Conservation (phyloP, 2,113 vertebrate genomes). For the Hymenochirus boettgeri region DNA sequence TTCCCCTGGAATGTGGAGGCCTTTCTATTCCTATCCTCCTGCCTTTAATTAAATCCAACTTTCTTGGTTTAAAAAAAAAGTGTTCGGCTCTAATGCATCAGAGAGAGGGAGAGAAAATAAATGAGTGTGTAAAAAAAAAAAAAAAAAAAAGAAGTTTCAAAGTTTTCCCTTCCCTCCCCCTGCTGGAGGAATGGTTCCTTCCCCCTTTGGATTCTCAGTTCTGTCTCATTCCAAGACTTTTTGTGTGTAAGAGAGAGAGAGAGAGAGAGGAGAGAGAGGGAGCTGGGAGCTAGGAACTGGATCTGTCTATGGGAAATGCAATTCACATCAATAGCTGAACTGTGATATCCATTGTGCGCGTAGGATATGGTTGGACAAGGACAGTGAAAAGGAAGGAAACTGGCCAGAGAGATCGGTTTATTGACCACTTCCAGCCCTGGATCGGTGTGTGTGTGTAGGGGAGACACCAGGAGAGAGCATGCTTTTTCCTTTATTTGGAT, state of each 20-base stretch:
- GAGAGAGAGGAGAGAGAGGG: too few species aligned
- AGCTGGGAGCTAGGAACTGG: background rate
- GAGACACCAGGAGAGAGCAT: slow-evolving; percentile 52
- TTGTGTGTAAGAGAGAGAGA: background rate
- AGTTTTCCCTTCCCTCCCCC: slow-evolving; percentile 32
- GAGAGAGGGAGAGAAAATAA: too few species aligned
- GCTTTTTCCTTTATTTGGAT: slow-evolving; percentile 58
- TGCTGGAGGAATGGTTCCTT: slow-evolving; percentile 29
- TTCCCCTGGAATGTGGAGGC: background rate
- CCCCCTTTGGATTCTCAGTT: slow-evolving; percentile 31
- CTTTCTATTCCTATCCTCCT: background rate
- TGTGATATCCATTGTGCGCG: background rate
- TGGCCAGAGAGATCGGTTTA: background rate
- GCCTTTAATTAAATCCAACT: background rate
- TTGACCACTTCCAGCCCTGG: too few species aligned
- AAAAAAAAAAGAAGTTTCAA: slow-evolving; percentile 26
- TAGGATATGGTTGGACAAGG: slow-evolving; percentile 21
- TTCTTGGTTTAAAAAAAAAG: too few species aligned
- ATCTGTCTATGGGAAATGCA: slow-evolving; percentile 5
- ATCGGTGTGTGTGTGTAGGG: slow-evolving; percentile 19
- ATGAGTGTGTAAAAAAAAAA: background rate
- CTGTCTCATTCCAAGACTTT: slow-evolving; percentile 42
- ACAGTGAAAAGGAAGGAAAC: slow-evolving; percentile 10
- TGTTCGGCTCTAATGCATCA: too few species aligned
- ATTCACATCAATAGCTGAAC: background rate